Conservation (phyloP, 2,113 vertebrate genomes). For the Sorex fumeus region DNA sequence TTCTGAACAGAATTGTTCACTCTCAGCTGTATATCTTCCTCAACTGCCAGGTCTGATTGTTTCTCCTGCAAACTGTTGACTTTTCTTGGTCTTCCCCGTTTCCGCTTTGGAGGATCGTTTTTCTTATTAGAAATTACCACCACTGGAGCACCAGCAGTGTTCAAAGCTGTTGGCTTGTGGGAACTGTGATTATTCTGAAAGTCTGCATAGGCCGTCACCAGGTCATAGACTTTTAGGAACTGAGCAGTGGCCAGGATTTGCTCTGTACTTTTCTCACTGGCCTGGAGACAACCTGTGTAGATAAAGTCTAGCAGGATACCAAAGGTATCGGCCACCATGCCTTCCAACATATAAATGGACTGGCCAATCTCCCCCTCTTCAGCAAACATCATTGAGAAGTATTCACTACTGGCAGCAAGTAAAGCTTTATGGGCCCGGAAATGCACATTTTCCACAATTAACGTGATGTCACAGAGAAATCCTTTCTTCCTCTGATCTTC, state of each 20-base stretch:
- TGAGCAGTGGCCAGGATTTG: slow-evolving; percentile 94
- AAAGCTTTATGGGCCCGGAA: slow-evolving; percentile 97
- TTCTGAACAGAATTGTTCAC: slow-evolving; percentile 89
- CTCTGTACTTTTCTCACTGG: slow-evolving; percentile 90
- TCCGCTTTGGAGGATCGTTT: slow-evolving; percentile 89
- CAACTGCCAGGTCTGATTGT: slow-evolving; percentile 65
- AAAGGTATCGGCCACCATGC: slow-evolving; percentile 93
- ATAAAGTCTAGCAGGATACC: slow-evolving; percentile 95
- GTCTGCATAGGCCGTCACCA: slow-evolving; percentile 91
- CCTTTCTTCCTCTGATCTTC: slow-evolving; percentile 93
- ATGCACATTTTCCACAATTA: slow-evolving; percentile 94
- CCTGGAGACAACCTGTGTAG: slow-evolving; percentile 93
- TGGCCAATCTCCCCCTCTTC: slow-evolving; percentile 90
- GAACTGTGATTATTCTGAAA: slow-evolving; percentile 82
- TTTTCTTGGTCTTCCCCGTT: slow-evolving; percentile 94
- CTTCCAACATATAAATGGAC: slow-evolving; percentile 92
- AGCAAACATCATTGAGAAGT: slow-evolving; percentile 96
- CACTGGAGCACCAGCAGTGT: slow-evolving; percentile 21
- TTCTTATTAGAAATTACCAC: slow-evolving; percentile 72
- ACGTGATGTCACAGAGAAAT: slow-evolving; percentile 96
- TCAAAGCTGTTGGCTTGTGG: neutral
- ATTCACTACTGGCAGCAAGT: slow-evolving; percentile 97
- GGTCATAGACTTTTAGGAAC: slow-evolving; percentile 93
- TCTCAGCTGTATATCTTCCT: slow-evolving; percentile 86
- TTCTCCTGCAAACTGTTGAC: slow-evolving; percentile 77